Percentiles rank a stretch among this genome's conserved stretches.
phyloP scores from a whole-genome alignment of 1,140 invertebrate species.

The Diorhabda sublineata region DNA sequence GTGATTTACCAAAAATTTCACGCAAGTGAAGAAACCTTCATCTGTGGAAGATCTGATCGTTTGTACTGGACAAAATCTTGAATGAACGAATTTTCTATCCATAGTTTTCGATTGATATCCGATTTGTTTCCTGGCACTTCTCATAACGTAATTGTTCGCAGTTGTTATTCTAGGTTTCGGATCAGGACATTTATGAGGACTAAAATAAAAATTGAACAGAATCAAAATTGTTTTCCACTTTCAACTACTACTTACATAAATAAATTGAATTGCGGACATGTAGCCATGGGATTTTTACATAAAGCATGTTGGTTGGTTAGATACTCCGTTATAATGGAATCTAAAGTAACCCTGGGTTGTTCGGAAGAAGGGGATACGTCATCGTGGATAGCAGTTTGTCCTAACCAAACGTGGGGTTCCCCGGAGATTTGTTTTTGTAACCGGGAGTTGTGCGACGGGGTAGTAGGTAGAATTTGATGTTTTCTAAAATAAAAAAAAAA shows the following conservation, averaged over 20 bases:
- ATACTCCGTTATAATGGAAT: slow-evolving; percentile 94
- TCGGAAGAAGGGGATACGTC: slow-evolving; percentile 42
- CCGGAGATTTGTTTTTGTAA: slow-evolving; percentile 65
- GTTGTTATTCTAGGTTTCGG: slow-evolving; percentile 68
- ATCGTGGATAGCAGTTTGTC: slow-evolving; percentile 7
- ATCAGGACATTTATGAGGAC: slow-evolving; percentile 91
- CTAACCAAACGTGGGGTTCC: slow-evolving; percentile 35
- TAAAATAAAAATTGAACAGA: slow-evolving; percentile 43
- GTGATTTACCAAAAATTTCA: slow-evolving; percentile 64
- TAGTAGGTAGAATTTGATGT: slow-evolving; percentile 21
- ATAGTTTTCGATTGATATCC: slow-evolving; percentile 58
- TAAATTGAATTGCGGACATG: slow-evolving; percentile 85
- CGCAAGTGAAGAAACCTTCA: slow-evolving; percentile 79
- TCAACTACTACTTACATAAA: slow-evolving; percentile 59
- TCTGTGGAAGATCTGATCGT: slow-evolving; percentile 71
- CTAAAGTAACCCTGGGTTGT: slow-evolving; percentile 63
- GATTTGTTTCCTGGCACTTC: slow-evolving; percentile 54
- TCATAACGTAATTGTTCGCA: slow-evolving; percentile 67
- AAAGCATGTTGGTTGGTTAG: slow-evolving; percentile 92
- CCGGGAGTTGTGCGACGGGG: slow-evolving; percentile 45
- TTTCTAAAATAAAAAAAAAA: slow-evolving; percentile 25
- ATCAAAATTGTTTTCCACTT: neutral
- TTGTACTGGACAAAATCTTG: slow-evolving; percentile 82
- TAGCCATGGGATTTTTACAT: slow-evolving; percentile 88
- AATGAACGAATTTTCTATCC: slow-evolving; percentile 80